Conservation (phyloP, 2,113 vertebrate genomes). For the Cariama cristata region DNA sequence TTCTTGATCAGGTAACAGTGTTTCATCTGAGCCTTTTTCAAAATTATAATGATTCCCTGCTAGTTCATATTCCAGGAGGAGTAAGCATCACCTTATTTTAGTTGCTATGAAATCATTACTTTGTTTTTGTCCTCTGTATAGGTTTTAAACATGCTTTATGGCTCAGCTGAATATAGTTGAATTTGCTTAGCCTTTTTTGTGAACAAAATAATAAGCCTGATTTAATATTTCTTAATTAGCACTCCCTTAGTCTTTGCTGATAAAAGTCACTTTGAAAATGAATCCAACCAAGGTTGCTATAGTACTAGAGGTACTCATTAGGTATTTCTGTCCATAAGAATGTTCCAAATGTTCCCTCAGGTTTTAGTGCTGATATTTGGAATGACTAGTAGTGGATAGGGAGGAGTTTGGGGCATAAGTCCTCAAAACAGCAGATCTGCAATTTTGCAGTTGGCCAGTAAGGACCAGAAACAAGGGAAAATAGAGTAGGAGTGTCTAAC, state of each 20-base stretch:
- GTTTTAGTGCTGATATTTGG: not conserved
- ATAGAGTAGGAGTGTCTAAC: not conserved
- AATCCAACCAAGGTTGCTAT: not conserved
- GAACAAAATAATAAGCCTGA: conserved; percentile 13
- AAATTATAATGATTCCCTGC: not conserved
- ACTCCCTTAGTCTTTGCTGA: not conserved
- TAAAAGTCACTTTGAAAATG: conserved; percentile 33
- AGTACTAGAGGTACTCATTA: not conserved
- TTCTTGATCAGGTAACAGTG: not conserved
- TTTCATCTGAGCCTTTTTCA: conserved; percentile 26
- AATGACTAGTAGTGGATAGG: not conserved
- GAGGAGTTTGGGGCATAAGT: not conserved
- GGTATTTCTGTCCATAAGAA: not conserved
- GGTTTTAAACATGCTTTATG: not conserved
- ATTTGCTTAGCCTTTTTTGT: conserved; percentile 11
- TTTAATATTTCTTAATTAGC: conserved; percentile 53
- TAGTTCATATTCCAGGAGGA: conserved; percentile 20
- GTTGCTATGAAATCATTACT: not conserved
- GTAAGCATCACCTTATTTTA: not conserved
- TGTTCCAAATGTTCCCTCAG: not conserved
- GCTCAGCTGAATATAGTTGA: not conserved
- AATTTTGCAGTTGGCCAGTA: not conserved
- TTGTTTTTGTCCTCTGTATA: conserved; percentile 7
- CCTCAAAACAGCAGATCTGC: not conserved
- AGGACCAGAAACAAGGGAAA: not conserved